Percentiles rank a stretch among this genome's conserved stretches.
phyloP scores from a whole-genome alignment of 2,113 vertebrate species.

The Dromas ardeola region DNA sequence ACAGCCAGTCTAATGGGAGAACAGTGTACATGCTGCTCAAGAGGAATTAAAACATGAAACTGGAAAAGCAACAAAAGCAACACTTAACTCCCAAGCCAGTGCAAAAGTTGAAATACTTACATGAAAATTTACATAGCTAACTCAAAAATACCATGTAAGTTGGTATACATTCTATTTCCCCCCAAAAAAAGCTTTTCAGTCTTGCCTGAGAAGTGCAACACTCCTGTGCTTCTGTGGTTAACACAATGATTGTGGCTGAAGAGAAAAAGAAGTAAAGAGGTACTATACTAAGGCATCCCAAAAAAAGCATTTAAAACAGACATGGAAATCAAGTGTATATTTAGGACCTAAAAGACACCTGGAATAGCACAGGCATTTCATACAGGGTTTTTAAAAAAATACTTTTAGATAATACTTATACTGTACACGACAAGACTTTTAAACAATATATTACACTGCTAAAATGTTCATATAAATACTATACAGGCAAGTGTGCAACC shows the following conservation, averaged over 20 bases:
- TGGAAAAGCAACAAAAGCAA: neutral
- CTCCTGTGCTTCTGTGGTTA: neutral
- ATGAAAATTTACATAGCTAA: neutral
- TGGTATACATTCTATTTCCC: neutral
- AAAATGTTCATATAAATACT: slow-evolving; percentile 76
- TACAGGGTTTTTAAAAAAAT: slow-evolving; percentile 80
- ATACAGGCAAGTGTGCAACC: slow-evolving; percentile 59
- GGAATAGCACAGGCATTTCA: slow-evolving; percentile 47
- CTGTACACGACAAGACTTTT: slow-evolving; percentile 54
- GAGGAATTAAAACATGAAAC: slow-evolving; percentile 22
- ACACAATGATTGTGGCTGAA: slow-evolving; percentile 16
- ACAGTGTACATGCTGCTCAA: neutral
- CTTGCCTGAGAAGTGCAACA: neutral
- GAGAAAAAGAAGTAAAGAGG: neutral
- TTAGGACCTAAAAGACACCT: slow-evolving; percentile 25
- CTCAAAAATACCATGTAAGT: neutral
- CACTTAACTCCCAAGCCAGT: neutral
- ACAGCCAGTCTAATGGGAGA: slow-evolving; percentile 23
- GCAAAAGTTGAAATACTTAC: neutral
- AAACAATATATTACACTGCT: slow-evolving; percentile 71
- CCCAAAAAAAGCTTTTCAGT: neutral
- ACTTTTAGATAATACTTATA: slow-evolving; percentile 77
- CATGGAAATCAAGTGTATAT: slow-evolving; percentile 25
- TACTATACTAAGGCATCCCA: neutral
- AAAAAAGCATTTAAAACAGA: neutral